Percentiles rank a stretch among this genome's conserved stretches.
Conservation (phyloP, 2,113 vertebrate genomes). For the Pseudopodoces humilis region DNA sequence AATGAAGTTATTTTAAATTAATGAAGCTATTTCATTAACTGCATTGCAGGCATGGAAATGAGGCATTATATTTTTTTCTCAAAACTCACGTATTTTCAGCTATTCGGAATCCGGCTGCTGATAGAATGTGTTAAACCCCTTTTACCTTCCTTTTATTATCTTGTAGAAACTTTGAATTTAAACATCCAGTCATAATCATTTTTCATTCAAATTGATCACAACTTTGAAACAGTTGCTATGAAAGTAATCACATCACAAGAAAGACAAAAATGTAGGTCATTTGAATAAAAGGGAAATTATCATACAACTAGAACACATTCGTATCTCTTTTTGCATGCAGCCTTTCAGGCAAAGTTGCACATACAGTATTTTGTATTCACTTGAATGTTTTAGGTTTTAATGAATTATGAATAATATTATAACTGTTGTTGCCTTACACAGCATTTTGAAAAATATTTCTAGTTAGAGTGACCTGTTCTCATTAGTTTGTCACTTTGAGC, state of each 20-base stretch:
- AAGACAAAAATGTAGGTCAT: slow-evolving; percentile 21
- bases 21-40: not conserved
- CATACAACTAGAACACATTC: not conserved
- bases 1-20: not conserved
- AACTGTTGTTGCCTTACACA: not conserved
- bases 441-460: slow-evolving; percentile 16
- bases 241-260: slow-evolving; percentile 8
- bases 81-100: not conserved
- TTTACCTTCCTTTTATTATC: slow-evolving; percentile 30
- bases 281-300: slow-evolving; percentile 32
- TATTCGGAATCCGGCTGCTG: not conserved
- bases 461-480: slow-evolving; percentile 19
- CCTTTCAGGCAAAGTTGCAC: slow-evolving; percentile 30
- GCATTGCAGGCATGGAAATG: not conserved
- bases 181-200: slow-evolving; percentile 13
- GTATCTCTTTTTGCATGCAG: not conserved
- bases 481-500: slow-evolving; percentile 8
- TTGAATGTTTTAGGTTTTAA: slow-evolving; percentile 39
- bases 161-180: slow-evolving; percentile 8
- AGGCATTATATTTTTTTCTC: not conserved
- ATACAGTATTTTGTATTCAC: not conserved
- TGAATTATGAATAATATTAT: slow-evolving; percentile 48
- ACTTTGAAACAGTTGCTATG: not conserved
- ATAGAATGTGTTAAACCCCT: not conserved
- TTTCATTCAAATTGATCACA: slow-evolving; percentile 36